phyloP scores from a whole-genome alignment of 2,888 invertebrate genomes.

The Taphrorychus bicolor region DNA sequence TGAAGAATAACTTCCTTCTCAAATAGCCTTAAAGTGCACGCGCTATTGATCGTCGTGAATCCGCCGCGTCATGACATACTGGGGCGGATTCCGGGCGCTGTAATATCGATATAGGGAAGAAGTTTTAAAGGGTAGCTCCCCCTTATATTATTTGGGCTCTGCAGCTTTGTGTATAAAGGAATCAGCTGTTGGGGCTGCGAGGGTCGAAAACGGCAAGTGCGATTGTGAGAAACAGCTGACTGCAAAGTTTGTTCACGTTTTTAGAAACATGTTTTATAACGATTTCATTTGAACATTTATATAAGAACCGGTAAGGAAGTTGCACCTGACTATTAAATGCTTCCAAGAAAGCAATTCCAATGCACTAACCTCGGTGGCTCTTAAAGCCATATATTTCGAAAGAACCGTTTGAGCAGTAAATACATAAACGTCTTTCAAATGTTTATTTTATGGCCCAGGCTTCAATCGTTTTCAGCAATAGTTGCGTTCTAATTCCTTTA shows the following conservation, averaged over 20 bases:
- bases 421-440: no score
- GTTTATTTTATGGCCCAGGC: not conserved
- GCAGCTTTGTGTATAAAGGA: not conserved
- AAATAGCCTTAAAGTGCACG: not conserved
- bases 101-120: not conserved
- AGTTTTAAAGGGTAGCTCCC: not conserved
- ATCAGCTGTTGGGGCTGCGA: not conserved
- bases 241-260: no score
- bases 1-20: not conserved
- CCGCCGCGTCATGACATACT: not conserved
- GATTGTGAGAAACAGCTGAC: not conserved
- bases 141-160: not conserved
- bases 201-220: not conserved
- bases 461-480: not conserved
- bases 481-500: not conserved
- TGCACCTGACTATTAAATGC: no score
- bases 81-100: not conserved
- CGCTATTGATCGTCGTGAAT: not conserved
- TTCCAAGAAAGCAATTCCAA: no score
- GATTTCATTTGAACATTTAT: no score
- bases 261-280: not conserved
- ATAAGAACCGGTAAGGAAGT: no score
- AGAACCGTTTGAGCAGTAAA: no score
- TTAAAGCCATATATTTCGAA: no score
- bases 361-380: no score